These are phyloP conservation scores for Cosmopolites sordidus DNA, from an alignment of 2,888 invertebrate species.

Conservation along the genomic window DNA sequence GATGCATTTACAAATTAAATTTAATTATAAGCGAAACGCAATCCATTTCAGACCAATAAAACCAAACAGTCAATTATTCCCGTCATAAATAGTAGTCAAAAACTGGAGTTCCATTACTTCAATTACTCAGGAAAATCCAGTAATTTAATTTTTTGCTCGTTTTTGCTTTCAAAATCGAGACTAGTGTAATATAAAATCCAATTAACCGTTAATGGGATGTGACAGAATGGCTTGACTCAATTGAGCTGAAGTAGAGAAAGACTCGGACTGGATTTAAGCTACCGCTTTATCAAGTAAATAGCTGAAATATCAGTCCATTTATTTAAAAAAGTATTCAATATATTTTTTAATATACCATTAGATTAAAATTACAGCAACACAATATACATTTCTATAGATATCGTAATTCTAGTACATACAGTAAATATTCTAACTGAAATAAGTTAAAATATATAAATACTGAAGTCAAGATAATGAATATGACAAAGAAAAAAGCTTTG, in stretches of 20 bases:
- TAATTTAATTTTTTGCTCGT: slow-evolving; percentile 1
- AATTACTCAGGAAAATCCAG: background rate
- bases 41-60: no score
- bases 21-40: no score
- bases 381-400: no score
- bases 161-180: slow-evolving; percentile 2
- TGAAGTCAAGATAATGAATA: no score
- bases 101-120: background rate
- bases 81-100: background rate
- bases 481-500: no score
- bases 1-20: no score
- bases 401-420: no score
- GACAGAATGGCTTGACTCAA: slow-evolving; percentile 35
- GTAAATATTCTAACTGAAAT: no score
- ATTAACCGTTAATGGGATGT: slow-evolving; percentile 37
- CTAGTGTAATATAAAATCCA: slow-evolving; percentile 35
- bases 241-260: slow-evolving; percentile 32
- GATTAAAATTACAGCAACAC: no score
- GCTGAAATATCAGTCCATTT: background rate
- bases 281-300: background rate
- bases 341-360: no score
- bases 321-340: no score
- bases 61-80: background rate
- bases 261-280: slow-evolving; percentile 3
- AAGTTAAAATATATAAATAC: no score